Evolutionary conservation across 2,888 invertebrate species (phyloP).

Genomic region (Masnerella sp.): DNA sequence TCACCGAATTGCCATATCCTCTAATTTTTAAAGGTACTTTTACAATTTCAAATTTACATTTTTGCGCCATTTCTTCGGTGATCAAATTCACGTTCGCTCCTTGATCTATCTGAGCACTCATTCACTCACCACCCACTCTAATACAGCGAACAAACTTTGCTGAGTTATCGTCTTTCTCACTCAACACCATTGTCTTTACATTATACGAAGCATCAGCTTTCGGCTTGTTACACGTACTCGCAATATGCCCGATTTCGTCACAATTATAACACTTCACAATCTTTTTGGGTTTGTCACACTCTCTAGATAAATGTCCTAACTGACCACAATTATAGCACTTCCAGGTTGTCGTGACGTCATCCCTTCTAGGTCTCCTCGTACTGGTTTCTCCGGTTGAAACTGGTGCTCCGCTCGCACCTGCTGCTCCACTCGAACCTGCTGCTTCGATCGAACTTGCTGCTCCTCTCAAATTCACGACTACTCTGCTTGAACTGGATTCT

Average conservation of each 20-base stretch:
- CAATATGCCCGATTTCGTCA: neutral
- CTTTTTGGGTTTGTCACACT: neutral
- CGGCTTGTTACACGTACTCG: conserved; percentile 2
- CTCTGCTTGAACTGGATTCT: neutral
- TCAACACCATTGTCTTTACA: neutral
- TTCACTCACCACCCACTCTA: neutral
- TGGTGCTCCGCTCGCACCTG: neutral
- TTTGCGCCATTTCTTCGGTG: too few relatives aligned
- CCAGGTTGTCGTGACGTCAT: neutral
- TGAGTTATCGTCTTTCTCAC: neutral
- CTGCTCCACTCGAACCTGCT: neutral
- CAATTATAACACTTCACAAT: neutral
- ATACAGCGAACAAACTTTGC: neutral
- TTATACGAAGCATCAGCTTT: neutral
- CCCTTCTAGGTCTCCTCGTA: neutral
- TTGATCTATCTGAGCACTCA: neutral
- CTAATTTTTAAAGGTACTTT: neutral
- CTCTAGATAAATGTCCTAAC: neutral
- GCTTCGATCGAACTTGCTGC: neutral
- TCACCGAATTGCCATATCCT: neutral
- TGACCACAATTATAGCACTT: conserved; percentile 1
- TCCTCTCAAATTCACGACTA: neutral
- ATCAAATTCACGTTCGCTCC: neutral
- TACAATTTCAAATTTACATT: neutral
- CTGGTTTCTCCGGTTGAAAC: neutral